Base-by-base conservation (phyloP, 2,888 invertebrate genomes). In the Dioctria rufipes region DNA sequence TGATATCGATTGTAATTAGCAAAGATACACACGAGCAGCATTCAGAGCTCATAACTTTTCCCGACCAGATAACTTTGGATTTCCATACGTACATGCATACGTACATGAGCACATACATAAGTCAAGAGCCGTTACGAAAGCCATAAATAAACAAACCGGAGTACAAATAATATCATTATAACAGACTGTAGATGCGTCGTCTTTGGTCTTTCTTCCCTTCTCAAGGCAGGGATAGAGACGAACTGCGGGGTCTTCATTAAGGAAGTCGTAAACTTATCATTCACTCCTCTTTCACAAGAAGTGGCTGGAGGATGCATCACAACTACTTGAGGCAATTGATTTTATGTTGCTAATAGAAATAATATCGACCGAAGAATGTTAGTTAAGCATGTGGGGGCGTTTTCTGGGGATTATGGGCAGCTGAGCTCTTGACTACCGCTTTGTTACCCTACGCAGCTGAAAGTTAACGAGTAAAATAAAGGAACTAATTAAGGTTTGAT, bases 221-320 rank as follows among this genome's bases (percentile, higher is more conserved):
- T 51, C 51, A 51, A 6, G 51, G 2, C 6, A 11, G 51, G 11
- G 51, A 11, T 9, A 11, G 51, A 51, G 11, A 6, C 51, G 51
- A 51, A 9, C 51, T 11, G 13, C 46, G 67, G 13, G 1, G 49
- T 11, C 37, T 43, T 49, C 67, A 67, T 67, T 67, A 67, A 46
- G 67, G 67, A 67, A 67, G 67, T 67, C 67, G 67, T 67, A 67
- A 67, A 67, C 67, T 67, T 46, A 67, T 67, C 67, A 67, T 8
- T 67, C 67, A 67, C 25, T 25, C 25, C 25, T 25, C 25, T 25
- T 25, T 40, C 65, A n/a, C 40, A 5, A 39, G 9, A 65, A 65
- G 42, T 42, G 65, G 4, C 61, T 42, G 65, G 65, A 65, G 65
- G 65, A 65, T 65, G 65, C 65, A 65, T 65, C 42, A 9, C 6